Conservation (phyloP, 2,888 invertebrate species). For the Drosophila fulvimacula region DNA sequence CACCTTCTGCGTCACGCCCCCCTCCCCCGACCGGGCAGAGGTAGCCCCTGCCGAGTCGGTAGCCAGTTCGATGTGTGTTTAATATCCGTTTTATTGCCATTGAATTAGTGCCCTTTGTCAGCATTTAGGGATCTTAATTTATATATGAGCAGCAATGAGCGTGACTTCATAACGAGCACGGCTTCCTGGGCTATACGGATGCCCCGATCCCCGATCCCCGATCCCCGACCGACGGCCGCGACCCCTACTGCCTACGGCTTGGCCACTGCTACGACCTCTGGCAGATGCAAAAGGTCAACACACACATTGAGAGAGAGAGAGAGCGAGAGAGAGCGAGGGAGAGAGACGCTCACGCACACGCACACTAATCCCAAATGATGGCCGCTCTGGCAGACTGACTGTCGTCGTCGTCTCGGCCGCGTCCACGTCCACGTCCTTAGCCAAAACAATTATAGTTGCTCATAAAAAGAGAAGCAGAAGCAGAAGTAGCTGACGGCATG, state of each 20-base stretch:
- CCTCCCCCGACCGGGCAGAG: not conserved
- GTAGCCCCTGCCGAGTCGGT: slow-evolving; percentile 40
- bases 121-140: slow-evolving; percentile 80
- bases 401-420: slow-evolving; percentile 63
- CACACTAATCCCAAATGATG: slow-evolving; percentile 77
- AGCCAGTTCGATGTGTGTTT: slow-evolving; percentile 80
- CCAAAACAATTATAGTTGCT: slow-evolving; percentile 59
- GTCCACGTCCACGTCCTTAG: slow-evolving; percentile 47
- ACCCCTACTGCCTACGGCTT: slow-evolving; percentile 11
- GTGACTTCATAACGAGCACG: slow-evolving; percentile 79
- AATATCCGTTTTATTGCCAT: slow-evolving; percentile 80
- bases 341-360: slow-evolving; percentile 11
- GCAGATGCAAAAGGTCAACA: slow-evolving; percentile 78
- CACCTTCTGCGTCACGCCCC: not conserved
- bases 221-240: not conserved
- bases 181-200: slow-evolving; percentile 53
- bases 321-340: not conserved
- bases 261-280: slow-evolving; percentile 63
- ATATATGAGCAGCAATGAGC: slow-evolving; percentile 70
- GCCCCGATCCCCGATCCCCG: not conserved
- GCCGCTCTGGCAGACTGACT: slow-evolving; percentile 74
- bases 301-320: slow-evolving; percentile 8
- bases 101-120: slow-evolving; percentile 81
- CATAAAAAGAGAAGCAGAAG: slow-evolving; percentile 36
- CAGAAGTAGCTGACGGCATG: not conserved